Conservation (phyloP, 2,888 invertebrate genomes). For the Julus scanicus region DNA sequence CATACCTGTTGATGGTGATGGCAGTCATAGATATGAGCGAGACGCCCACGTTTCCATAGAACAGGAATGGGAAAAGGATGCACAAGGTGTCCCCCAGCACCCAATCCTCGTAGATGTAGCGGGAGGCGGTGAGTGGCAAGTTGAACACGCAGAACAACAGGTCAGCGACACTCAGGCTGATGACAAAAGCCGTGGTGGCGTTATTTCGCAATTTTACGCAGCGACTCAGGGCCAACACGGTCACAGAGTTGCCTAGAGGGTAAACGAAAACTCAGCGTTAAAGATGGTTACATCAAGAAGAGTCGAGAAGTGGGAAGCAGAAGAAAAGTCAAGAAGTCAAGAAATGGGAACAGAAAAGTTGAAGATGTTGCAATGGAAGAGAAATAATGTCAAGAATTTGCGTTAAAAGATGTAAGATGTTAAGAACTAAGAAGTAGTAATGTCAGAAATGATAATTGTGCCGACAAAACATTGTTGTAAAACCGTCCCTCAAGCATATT, state of each 20-base stretch:
- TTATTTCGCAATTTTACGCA: conserved; percentile 82
- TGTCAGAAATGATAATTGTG: no score
- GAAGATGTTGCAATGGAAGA: no score
- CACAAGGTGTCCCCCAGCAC: conserved; percentile 81
- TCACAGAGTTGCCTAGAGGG: conserved; percentile 84
- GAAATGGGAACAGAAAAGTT: no score
- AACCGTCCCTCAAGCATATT: no score
- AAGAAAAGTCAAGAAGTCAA: background rate
- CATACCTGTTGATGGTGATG: conserved; percentile 86
- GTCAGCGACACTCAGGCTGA: conserved; percentile 87
- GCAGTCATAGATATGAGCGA: conserved; percentile 89
- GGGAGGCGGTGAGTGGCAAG: conserved; percentile 82
- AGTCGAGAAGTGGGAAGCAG: conserved; percentile 48
- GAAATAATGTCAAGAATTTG: no score
- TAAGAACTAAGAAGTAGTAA: no score
- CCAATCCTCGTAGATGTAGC: conserved; percentile 83
- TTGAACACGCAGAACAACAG: conserved; percentile 85
- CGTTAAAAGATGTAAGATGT: no score
- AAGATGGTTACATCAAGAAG: background rate
- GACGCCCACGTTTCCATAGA: conserved; percentile 90
- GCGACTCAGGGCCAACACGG: conserved; percentile 80
- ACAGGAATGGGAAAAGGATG: conserved; percentile 86
- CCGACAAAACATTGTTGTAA: no score
- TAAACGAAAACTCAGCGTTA: background rate
- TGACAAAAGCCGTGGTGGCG: conserved; percentile 88